phyloP scores from a whole-genome alignment of 2,113 vertebrate species.

The Oenanthe melanoleuca region DNA sequence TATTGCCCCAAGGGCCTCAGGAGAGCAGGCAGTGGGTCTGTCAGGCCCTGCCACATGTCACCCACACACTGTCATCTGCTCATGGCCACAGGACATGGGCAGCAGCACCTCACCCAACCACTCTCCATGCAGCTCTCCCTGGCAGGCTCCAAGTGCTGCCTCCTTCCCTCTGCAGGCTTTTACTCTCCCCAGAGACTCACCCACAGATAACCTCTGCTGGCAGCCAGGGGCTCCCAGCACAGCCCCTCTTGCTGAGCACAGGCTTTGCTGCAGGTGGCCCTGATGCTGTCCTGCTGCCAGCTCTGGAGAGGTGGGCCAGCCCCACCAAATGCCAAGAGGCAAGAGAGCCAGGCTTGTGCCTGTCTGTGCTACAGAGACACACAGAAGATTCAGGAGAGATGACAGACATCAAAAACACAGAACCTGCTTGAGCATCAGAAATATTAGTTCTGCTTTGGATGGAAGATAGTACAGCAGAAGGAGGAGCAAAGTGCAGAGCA shows the following conservation, averaged over 20 bases:
- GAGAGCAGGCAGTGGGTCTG: background rate
- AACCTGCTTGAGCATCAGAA: background rate
- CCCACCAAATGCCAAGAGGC: accelerated
- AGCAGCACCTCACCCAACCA: background rate
- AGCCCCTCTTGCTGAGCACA: accelerated
- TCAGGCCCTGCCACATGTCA: background rate
- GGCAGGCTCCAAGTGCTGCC: background rate
- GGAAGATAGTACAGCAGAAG: background rate
- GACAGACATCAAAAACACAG: background rate
- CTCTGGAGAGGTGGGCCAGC: background rate
- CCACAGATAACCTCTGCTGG: no score
- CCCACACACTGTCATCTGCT: background rate
- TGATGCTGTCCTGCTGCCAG: background rate
- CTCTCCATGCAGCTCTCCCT: background rate
- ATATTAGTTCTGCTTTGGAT: background rate
- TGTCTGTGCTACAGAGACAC: background rate
- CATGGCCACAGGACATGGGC: background rate
- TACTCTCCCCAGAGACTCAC: background rate
- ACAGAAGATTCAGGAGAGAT: background rate
- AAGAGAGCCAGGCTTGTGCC: background rate
- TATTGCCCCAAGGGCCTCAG: background rate
- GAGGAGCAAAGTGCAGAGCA: background rate
- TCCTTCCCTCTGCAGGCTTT: background rate
- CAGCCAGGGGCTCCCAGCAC: background rate
- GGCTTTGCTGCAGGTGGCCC: background rate